Percentiles rank a stretch among this genome's conserved stretches.
phyloP scores from a whole-genome alignment of 2,113 vertebrate species.

The Hydrochoerus hydrochaeris region DNA sequence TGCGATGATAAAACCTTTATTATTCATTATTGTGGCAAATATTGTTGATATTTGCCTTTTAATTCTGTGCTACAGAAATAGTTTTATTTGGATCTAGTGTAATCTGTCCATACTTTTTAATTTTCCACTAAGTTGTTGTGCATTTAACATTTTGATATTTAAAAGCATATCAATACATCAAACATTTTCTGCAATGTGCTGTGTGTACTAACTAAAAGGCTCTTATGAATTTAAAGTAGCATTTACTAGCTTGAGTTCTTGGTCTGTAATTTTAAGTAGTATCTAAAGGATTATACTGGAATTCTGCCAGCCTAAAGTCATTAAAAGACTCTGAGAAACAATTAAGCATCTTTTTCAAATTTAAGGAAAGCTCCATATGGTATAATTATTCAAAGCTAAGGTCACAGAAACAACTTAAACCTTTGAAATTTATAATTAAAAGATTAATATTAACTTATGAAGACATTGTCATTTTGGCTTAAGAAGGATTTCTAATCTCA shows the following conservation, averaged over 20 bases:
- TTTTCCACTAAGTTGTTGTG: slow-evolving; percentile 43
- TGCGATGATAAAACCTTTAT: neutral
- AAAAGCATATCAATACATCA: slow-evolving; percentile 64
- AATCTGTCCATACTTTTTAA: neutral
- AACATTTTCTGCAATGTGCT: slow-evolving; percentile 73
- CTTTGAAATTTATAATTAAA: slow-evolving; percentile 91
- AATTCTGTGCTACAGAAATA: neutral
- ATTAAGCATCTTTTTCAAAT: slow-evolving; percentile 88
- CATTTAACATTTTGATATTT: slow-evolving; percentile 72
- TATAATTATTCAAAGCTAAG: slow-evolving; percentile 89
- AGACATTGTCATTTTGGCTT: slow-evolving; percentile 89
- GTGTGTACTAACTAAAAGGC: slow-evolving; percentile 67
- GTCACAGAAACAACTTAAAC: slow-evolving; percentile 89
- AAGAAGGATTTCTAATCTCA: slow-evolving; percentile 88
- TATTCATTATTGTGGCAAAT: neutral
- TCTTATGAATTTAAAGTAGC: slow-evolving; percentile 84
- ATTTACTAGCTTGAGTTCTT: slow-evolving; percentile 84
- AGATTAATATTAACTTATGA: slow-evolving; percentile 90
- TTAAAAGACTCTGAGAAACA: slow-evolving; percentile 89
- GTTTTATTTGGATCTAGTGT: neutral
- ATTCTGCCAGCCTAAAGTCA: slow-evolving; percentile 87
- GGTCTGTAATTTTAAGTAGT: slow-evolving; percentile 84
- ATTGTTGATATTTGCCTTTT: slow-evolving; percentile 15
- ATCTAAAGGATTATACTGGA: slow-evolving; percentile 84
- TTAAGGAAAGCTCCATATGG: slow-evolving; percentile 86